Evolutionary conservation across 2,113 vertebrate species (phyloP).

Genomic region (Diadophis punctatus): DNA sequence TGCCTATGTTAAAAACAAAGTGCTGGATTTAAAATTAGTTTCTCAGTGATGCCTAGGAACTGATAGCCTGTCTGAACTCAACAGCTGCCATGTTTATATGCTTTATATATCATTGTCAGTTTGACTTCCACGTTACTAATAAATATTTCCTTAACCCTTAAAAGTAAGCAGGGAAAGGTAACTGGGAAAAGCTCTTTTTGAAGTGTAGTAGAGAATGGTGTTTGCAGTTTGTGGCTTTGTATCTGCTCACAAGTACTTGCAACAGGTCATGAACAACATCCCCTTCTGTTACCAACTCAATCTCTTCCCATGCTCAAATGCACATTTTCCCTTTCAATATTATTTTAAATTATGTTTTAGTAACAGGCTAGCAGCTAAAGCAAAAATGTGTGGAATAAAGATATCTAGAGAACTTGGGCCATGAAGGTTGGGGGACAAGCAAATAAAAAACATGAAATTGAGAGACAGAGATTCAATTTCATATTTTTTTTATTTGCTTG

Average conservation of each 20-base stretch:
- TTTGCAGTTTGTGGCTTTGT: neutral
- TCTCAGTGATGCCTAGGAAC: neutral
- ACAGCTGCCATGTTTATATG: neutral
- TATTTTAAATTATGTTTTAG: neutral
- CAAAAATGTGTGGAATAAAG: neutral
- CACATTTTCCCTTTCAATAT: neutral
- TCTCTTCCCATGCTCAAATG: neutral
- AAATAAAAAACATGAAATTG: too few species aligned
- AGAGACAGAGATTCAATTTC: neutral
- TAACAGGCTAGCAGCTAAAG: neutral
- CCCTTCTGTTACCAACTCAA: neutral
- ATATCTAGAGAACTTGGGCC: neutral
- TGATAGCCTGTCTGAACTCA: neutral
- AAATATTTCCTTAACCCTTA: neutral
- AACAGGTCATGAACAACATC: neutral
- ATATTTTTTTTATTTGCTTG: neutral
- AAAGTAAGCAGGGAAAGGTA: constrained; percentile 1
- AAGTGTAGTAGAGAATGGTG: neutral
- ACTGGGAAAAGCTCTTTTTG: neutral
- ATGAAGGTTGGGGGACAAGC: neutral
- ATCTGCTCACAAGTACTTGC: neutral
- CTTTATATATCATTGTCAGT: neutral
- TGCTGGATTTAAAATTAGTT: constrained; percentile 6
- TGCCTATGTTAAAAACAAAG: neutral
- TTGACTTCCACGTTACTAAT: neutral